phyloP scores from a whole-genome alignment of 2,888 invertebrate genomes.

The Pterobdella sp. region DNA sequence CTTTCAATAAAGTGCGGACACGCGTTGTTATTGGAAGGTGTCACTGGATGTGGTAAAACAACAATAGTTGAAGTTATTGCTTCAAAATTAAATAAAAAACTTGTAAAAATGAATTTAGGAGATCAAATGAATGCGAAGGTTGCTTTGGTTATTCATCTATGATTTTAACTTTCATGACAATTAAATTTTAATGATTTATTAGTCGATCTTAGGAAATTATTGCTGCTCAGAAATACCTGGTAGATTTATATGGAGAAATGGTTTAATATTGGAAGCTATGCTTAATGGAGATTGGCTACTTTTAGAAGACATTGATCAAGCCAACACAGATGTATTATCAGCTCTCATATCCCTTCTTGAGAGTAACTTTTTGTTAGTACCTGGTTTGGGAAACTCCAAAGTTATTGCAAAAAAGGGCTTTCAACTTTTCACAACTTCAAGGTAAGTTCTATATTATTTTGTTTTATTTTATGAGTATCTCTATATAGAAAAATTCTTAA shows the following conservation, averaged over 20 bases:
- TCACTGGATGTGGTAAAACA: conserved; percentile 91
- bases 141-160: neutral
- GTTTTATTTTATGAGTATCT: neutral
- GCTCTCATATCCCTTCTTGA: conserved; percentile 76
- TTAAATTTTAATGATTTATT: conserved; percentile 5
- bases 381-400: conserved; percentile 72
- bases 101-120: conserved; percentile 82
- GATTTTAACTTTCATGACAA: neutral
- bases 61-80: conserved; percentile 78
- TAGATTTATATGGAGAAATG: conserved; percentile 91
- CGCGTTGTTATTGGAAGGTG: conserved; percentile 77
- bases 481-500: neutral
- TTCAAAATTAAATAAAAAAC: conserved; percentile 51
- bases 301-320: conserved; percentile 88
- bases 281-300: conserved; percentile 67
- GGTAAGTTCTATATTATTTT: conserved; percentile 41
- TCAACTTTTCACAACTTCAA: conserved; percentile 82
- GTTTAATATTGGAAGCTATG: conserved; percentile 70
- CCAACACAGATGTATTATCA: conserved; percentile 83
- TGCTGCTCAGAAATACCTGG: conserved; percentile 92
- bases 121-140: conserved; percentile 92
- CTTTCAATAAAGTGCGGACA: conserved; percentile 72
- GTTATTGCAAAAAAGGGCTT: conserved; percentile 75
- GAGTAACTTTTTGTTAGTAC: conserved; percentile 70
- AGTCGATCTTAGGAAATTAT: conserved; percentile 78